Base-by-base conservation (phyloP, 2,113 vertebrate genomes). In the Seriola aureovittata region DNA sequence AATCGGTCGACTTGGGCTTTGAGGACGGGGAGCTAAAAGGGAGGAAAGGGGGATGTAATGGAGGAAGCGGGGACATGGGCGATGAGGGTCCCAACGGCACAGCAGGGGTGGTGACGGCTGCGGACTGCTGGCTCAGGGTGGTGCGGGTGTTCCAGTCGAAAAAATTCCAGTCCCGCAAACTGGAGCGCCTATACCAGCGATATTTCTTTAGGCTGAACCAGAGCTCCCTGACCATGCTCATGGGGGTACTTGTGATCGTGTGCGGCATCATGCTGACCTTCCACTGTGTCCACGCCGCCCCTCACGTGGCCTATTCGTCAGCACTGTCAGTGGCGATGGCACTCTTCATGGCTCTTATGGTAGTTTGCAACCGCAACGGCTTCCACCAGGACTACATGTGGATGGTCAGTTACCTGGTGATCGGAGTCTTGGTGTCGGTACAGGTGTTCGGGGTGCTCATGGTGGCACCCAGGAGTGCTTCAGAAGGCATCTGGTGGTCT, bases 131-230 rank as follows among this genome's bases (percentile, higher is more conserved):
- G 96, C 95, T 81, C 62, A 94, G 95, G 3, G 94, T 99, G 65
- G 95, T 94, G 42, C 96, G 91, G 75, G 96, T 99, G 73, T 99
- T 99, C 90, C 97, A 97, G 91, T 99, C 98, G 0, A 99, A 99
- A 90, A 98, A 97, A 78, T 99, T 99, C 93, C 97, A 96, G 88
- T 99, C 98, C 0, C 93, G 96, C 89, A 99, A 99, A 88, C 94
- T 99, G 95, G 98, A 99, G 92, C 96, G 97, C 4, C 96, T 99
- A 8, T 99, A 99, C 95, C 98, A 99, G 93, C 97, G 98, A 46
- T 99, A 99, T 95, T 99, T 99, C 93, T 99, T 99, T 90, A 95
- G 98, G 91, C 97, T 99, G 93, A 99, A 99, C 96, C 98, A 99
- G 97, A 99, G 97, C 95, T 98, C 97, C 70, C 93, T 99, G 86